Conservation (phyloP, 2,113 vertebrate genomes). For the Oxyura jamaicensis region DNA sequence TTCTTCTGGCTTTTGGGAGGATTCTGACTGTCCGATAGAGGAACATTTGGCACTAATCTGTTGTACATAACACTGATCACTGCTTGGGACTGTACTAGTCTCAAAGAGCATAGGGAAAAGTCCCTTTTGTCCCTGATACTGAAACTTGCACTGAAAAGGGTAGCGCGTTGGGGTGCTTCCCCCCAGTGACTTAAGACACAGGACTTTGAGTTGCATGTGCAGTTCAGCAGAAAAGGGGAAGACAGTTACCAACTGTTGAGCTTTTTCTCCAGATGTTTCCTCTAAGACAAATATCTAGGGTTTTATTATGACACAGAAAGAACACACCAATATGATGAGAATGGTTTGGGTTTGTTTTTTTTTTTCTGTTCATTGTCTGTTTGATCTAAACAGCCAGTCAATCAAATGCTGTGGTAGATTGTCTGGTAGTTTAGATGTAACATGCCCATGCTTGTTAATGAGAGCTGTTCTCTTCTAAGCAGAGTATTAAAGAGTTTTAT, state of each 20-base stretch:
- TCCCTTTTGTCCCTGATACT: not conserved
- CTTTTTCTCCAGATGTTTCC: constrained; percentile 71
- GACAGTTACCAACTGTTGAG: constrained; percentile 16
- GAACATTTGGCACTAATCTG: not conserved
- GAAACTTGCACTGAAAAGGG: constrained; percentile 15
- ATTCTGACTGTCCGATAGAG: not conserved
- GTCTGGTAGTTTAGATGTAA: not conserved
- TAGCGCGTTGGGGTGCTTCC: not conserved
- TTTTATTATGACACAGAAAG: constrained; percentile 56
- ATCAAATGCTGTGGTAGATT: not conserved
- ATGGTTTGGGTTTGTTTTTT: not conserved
- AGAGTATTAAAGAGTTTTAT: not conserved
- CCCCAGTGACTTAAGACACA: constrained; percentile 2
- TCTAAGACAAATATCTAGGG: constrained; percentile 52
- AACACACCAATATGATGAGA: not conserved
- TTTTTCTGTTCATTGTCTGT: not conserved
- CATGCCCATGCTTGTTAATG: not conserved
- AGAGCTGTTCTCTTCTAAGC: not conserved
- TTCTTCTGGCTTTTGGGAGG: not conserved
- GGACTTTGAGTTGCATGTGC: not conserved
- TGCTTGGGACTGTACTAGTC: not conserved
- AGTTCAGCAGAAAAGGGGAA: constrained; percentile 50
- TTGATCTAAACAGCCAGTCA: not conserved
- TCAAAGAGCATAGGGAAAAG: not conserved
- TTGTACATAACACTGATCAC: not conserved